phyloP scores from a whole-genome alignment of 2,113 vertebrate species.

The Antennarius striatus region DNA sequence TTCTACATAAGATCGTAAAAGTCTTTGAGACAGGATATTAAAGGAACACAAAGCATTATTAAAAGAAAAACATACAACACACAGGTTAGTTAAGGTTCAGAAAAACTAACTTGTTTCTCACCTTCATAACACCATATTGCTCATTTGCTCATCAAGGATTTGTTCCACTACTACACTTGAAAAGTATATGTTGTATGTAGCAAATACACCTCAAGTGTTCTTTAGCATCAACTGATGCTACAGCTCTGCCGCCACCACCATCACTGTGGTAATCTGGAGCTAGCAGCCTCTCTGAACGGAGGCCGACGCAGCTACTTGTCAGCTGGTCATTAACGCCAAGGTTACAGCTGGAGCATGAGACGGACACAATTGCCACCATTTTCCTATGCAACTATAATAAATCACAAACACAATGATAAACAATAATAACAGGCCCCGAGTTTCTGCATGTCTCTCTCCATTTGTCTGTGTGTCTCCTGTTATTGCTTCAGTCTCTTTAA shows the following conservation, averaged over 20 bases:
- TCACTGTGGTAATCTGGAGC: slow-evolving; percentile 62
- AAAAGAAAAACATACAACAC: not conserved
- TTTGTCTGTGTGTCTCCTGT: not conserved
- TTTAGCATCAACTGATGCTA: slow-evolving; percentile 36
- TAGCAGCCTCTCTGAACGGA: slow-evolving; percentile 8
- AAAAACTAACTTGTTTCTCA: not conserved
- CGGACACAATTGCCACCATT: slow-evolving; percentile 7
- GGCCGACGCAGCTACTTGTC: slow-evolving; percentile 26
- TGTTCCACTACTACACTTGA: not conserved
- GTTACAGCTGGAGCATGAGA: slow-evolving; percentile 15
- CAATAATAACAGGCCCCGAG: too few relatives aligned
- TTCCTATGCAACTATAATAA: too few relatives aligned
- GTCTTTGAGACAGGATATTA: not conserved
- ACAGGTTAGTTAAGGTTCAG: too few relatives aligned
- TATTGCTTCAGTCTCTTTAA: slow-evolving; percentile 13
- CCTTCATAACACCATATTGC: not conserved
- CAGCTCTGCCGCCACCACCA: slow-evolving; percentile 25
- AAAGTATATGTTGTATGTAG: not conserved
- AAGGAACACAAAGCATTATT: not conserved
- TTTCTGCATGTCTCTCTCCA: too few relatives aligned
- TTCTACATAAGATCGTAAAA: not conserved
- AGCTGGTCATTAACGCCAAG: slow-evolving; percentile 20
- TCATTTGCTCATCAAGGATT: not conserved
- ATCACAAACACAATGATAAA: too few relatives aligned
- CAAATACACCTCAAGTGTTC: slow-evolving; percentile 54